A percentile compares a stretch with the other conserved stretches of the same genome.
Evolutionary conservation across 2,113 vertebrate genomes (phyloP).

Genomic region (Pantherophis guttatus): DNA sequence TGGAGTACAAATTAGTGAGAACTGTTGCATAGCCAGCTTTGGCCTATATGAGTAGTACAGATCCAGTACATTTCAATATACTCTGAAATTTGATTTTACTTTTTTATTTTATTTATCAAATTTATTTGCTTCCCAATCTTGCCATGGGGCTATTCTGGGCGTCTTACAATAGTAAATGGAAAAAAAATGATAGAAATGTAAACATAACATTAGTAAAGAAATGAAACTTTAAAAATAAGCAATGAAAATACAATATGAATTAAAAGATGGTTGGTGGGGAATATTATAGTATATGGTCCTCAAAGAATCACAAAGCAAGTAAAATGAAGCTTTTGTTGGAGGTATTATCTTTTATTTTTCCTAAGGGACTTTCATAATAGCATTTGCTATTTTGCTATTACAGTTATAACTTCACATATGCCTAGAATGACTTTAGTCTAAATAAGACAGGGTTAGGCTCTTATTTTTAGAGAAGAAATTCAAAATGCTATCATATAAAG

Average conservation of each 20-base stretch:
- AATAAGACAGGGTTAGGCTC: neutral
- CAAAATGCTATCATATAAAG: neutral
- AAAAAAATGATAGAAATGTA: neutral
- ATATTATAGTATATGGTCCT: neutral
- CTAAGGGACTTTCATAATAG: neutral
- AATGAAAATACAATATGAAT: neutral
- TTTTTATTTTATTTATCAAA: neutral
- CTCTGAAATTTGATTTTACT: neutral
- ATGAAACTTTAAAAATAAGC: neutral
- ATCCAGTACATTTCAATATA: neutral
- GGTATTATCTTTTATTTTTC: neutral
- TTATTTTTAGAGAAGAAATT: neutral
- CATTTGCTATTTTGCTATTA: neutral
- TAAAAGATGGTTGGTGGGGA: neutral
- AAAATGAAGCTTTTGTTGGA: conserved; percentile 9
- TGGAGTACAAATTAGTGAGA: neutral
- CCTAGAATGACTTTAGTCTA: neutral
- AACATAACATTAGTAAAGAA: neutral
- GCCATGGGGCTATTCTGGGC: neutral
- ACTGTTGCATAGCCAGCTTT: neutral
- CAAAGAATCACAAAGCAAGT: neutral
- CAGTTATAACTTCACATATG: neutral
- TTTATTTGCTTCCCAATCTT: neutral
- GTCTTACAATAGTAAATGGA: neutral
- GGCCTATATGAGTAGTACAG: neutral